phyloP scores from a whole-genome alignment of 2,113 vertebrate species.

The Tragelaphus strepsiceros region DNA sequence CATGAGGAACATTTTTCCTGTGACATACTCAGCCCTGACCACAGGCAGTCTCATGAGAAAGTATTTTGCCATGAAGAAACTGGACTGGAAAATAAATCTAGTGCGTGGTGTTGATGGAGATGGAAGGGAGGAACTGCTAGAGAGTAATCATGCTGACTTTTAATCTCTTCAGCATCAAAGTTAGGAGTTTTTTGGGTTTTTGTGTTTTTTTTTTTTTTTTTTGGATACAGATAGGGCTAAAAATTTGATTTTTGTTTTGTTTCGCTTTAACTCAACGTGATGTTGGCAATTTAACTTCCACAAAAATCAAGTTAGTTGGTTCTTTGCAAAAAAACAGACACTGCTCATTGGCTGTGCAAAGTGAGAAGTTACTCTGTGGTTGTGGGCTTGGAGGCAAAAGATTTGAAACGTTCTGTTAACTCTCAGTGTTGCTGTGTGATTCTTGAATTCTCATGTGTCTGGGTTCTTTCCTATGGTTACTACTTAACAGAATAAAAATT shows the following conservation, averaged over 20 bases:
- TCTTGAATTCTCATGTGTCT: background rate
- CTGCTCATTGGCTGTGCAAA: background rate
- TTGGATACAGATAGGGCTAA: background rate
- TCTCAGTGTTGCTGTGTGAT: background rate
- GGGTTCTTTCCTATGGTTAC: background rate
- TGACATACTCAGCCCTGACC: background rate
- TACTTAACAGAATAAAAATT: background rate
- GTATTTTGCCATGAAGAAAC: background rate
- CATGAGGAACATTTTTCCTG: background rate
- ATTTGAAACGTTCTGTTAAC: background rate
- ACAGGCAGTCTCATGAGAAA: constrained; percentile 9
- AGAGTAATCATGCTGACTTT: background rate
- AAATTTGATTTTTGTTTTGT: constrained; percentile 8
- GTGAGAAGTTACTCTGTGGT: background rate
- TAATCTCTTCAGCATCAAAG: background rate
- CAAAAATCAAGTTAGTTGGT: background rate
- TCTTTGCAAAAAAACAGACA: background rate
- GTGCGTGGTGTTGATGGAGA: background rate
- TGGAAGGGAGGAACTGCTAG: background rate
- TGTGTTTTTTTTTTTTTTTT: background rate
- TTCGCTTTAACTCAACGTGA: constrained; percentile 23
- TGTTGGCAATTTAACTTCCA: constrained; percentile 23
- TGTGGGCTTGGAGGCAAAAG: background rate
- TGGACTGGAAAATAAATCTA: background rate
- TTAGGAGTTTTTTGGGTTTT: background rate